Evolutionary conservation across 2,888 invertebrate genomes (phyloP).

Genomic region (Kuschelorhynchus macadamiae): DNA sequence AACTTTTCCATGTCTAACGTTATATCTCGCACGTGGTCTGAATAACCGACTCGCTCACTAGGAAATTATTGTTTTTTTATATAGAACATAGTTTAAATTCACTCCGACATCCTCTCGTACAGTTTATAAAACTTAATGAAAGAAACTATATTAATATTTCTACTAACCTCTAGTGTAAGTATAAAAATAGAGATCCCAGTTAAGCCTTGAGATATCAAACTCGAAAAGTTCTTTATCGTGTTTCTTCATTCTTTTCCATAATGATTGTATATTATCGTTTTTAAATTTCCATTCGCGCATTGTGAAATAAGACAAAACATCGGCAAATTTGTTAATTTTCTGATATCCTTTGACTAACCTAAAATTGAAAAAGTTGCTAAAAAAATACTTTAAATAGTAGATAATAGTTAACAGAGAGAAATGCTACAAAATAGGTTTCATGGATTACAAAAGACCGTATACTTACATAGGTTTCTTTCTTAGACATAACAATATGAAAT

Average conservation of each 20-base stretch:
- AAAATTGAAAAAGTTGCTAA: too few relatives aligned
- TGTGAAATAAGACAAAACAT: slow-evolving; percentile 76
- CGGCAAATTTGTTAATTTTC: slow-evolving; percentile 55
- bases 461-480: slow-evolving; percentile 78
- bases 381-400: too few relatives aligned
- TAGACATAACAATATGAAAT: slow-evolving; percentile 71
- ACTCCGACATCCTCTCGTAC: not conserved
- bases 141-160: too few relatives aligned
- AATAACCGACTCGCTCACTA: too few relatives aligned
- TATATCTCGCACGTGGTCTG: too few relatives aligned
- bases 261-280: slow-evolving; percentile 72
- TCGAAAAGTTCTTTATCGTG: slow-evolving; percentile 74
- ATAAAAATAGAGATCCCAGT: slow-evolving; percentile 75
- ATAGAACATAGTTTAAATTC: not conserved
- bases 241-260: slow-evolving; percentile 74
- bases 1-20: too few relatives aligned
- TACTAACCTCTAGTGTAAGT: slow-evolving; percentile 52
- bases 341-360: slow-evolving; percentile 56
- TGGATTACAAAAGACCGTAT: too few relatives aligned
- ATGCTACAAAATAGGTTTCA: too few relatives aligned
- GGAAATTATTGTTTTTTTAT: not conserved
- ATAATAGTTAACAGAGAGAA: too few relatives aligned
- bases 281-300: slow-evolving; percentile 82
- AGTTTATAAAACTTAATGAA: not conserved
- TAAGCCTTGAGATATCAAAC: slow-evolving; percentile 79